Evolutionary conservation across 2,888 invertebrate genomes (phyloP).

Genomic region (Folsomia manolachei): DNA sequence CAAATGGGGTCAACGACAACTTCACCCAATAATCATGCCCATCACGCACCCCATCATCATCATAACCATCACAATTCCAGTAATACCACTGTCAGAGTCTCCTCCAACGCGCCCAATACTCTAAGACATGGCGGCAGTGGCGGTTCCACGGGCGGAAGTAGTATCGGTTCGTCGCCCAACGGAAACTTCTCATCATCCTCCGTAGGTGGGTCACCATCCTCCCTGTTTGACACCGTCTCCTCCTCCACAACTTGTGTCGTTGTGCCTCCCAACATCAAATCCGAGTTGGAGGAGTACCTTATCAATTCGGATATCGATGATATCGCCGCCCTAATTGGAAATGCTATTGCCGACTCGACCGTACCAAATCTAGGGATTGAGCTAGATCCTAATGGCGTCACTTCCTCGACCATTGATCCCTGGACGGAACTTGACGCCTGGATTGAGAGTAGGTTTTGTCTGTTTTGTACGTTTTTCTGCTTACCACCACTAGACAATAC

Average conservation of each 20-base stretch:
- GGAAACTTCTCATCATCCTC: constrained; percentile 40
- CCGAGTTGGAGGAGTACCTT: constrained; percentile 49
- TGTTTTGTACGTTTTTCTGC: too few species aligned
- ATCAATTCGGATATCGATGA: constrained; percentile 53
- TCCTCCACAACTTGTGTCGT: constrained; percentile 35
- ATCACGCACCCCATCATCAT: neutral
- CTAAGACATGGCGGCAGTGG: constrained; percentile 31
- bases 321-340: constrained; percentile 59
- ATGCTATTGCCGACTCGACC: constrained; percentile 83
- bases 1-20: constrained; percentile 46
- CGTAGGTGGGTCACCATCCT: constrained; percentile 40
- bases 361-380: constrained; percentile 67
- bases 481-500: constrained; percentile 56
- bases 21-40: constrained; percentile 21
- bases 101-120: constrained; percentile 37
- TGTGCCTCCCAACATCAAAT: constrained; percentile 46
- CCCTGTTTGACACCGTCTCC: constrained; percentile 44
- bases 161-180: constrained; percentile 46
- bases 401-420: constrained; percentile 58
- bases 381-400: constrained; percentile 58
- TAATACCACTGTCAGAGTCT: constrained; percentile 28
- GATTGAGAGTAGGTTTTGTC: too few species aligned
- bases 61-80: constrained; percentile 21
- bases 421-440: constrained; percentile 88
- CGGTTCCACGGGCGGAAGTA: constrained; percentile 42